phyloP scores from a whole-genome alignment of 1,140 invertebrate species.

The Anastrepha obliqua region DNA sequence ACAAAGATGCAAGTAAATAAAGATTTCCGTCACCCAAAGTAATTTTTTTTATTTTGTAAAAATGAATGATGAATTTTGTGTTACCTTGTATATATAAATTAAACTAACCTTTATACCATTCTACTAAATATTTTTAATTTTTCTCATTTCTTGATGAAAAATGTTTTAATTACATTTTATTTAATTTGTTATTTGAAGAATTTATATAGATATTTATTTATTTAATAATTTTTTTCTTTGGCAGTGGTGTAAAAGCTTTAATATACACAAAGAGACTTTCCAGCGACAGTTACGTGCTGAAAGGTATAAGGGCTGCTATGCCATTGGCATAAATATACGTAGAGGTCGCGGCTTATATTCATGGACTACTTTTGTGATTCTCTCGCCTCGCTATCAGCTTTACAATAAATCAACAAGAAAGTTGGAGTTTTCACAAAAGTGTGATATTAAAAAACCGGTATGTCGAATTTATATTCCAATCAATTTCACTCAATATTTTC shows the following conservation, averaged over 20 bases:
- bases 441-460: slow-evolving; percentile 76
- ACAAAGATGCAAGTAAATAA: too few relatives aligned
- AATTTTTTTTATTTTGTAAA: too few relatives aligned
- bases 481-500: background rate
- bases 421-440: slow-evolving; percentile 91
- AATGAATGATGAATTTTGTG: too few relatives aligned
- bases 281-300: slow-evolving; percentile 68
- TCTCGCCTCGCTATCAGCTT: slow-evolving; percentile 94
- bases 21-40: too few relatives aligned
- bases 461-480: background rate
- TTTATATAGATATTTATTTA: too few relatives aligned
- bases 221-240: slow-evolving; percentile 55
- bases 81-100: too few relatives aligned
- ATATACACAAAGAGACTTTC: slow-evolving; percentile 73
- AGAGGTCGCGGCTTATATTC: slow-evolving; percentile 90
- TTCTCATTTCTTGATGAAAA: too few relatives aligned
- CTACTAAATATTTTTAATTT: too few relatives aligned
- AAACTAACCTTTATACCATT: too few relatives aligned
- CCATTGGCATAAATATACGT: slow-evolving; percentile 91
- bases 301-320: slow-evolving; percentile 75
- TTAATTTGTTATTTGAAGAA: too few relatives aligned
- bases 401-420: slow-evolving; percentile 91
- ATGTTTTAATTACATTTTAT: too few relatives aligned
- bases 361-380: slow-evolving; percentile 92
- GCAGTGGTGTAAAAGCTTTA: slow-evolving; percentile 89